Evolutionary conservation across 2,797 vertebrate genomes (phyloP).

Genomic region (Apogon talboti): DNA sequence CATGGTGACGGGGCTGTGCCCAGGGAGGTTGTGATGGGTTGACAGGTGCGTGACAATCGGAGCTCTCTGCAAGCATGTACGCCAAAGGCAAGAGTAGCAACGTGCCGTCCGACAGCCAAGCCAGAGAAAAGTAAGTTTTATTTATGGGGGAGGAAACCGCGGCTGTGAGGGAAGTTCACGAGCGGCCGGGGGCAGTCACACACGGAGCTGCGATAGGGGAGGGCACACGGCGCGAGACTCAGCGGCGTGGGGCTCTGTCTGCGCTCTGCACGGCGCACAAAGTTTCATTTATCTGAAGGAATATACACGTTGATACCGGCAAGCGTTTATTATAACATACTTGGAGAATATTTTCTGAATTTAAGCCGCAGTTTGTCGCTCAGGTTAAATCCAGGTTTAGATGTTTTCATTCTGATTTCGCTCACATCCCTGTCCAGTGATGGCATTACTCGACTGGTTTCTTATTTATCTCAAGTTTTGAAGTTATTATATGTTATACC

Average conservation of each 20-base stretch:
- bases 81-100: constrained; percentile 98
- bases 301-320: constrained; percentile 39
- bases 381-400: neutral
- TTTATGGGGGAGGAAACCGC: constrained; percentile 77
- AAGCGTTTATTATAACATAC: constrained; percentile 1
- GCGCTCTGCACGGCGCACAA: constrained; percentile 63
- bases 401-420: constrained; percentile 1
- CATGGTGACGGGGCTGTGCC: constrained; percentile 97
- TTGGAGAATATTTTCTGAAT: neutral
- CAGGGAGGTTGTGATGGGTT: constrained; percentile 96
- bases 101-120: constrained; percentile 97
- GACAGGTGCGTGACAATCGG: constrained; percentile 98
- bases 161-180: constrained; percentile 68
- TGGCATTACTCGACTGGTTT: constrained; percentile 18
- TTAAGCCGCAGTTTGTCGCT: neutral
- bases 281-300: constrained; percentile 65
- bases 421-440: constrained; percentile 12
- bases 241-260: constrained; percentile 52
- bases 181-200: constrained; percentile 70
- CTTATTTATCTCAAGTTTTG: neutral
- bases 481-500: neutral
- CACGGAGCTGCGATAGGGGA: constrained; percentile 68
- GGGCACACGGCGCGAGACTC: constrained; percentile 49
- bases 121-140: constrained; percentile 97
- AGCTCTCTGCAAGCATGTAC: constrained; percentile 98